Conservation (phyloP, 2,888 invertebrate species). For the Nemapogon koenigi region DNA sequence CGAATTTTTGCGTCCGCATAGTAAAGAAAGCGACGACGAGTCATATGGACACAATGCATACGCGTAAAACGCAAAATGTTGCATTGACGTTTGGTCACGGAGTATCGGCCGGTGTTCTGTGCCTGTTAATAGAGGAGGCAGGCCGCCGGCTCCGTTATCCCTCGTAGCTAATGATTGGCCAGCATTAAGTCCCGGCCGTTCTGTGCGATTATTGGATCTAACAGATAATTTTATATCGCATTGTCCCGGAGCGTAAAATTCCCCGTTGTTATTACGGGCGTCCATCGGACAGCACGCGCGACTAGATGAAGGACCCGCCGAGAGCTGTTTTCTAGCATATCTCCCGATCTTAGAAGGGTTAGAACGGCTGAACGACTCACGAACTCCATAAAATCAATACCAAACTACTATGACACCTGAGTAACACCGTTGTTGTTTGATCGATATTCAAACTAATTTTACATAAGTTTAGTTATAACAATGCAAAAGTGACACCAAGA, state of each 20-base stretch:
- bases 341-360: slow-evolving; percentile 13
- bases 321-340: slow-evolving; percentile 12
- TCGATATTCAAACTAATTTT: no score
- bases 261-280: slow-evolving; percentile 57
- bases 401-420: slow-evolving; percentile 13
- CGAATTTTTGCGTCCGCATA: slow-evolving; percentile 5
- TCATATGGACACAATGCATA: slow-evolving; percentile 13
- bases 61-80: slow-evolving; percentile 32
- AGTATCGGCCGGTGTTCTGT: slow-evolving; percentile 25
- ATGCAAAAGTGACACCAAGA: no score
- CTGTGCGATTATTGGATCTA: slow-evolving; percentile 65
- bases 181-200: slow-evolving; percentile 61
- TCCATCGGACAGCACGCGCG: slow-evolving; percentile 26
- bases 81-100: slow-evolving; percentile 61
- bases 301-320: slow-evolving; percentile 10
- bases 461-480: no score
- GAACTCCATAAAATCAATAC: slow-evolving; percentile 13
- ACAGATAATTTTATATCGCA: slow-evolving; percentile 65
- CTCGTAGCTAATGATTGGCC: slow-evolving; percentile 65
- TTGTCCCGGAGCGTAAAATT: slow-evolving; percentile 65
- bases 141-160: slow-evolving; percentile 60
- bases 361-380: slow-evolving; percentile 9
- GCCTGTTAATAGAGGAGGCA: slow-evolving; percentile 40
- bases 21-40: slow-evolving; percentile 5
- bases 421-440: slow-evolving; percentile 10